Percentiles rank a stretch among this genome's conserved stretches.
Evolutionary conservation across 2,113 vertebrate species (phyloP).

Genomic region (Chaetura pelagica): DNA sequence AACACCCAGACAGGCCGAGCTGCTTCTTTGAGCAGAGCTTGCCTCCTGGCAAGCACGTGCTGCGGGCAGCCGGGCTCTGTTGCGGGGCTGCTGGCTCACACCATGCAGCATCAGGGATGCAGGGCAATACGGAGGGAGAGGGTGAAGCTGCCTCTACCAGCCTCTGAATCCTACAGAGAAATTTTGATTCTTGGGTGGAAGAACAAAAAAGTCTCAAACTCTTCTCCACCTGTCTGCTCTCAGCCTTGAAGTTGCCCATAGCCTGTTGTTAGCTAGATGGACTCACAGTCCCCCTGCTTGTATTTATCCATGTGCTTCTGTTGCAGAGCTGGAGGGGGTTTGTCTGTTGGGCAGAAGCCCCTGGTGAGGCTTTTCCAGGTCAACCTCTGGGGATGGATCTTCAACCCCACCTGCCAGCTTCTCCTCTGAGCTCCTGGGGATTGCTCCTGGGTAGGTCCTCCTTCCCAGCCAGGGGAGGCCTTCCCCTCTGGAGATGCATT

Average conservation of each 20-base stretch:
- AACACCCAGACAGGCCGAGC: rapidly evolving
- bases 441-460: neutral
- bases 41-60: neutral
- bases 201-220: neutral
- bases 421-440: neutral
- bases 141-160: neutral
- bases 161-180: neutral
- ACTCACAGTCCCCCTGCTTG: rapidly evolving
- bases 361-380: neutral
- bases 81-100: rapidly evolving
- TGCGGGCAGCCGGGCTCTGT: neutral
- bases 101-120: rapidly evolving
- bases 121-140: rapidly evolving
- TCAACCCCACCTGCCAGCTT: neutral
- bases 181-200: neutral
- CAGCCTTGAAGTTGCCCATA: neutral
- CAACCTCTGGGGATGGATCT: neutral
- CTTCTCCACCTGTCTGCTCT: neutral
- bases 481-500: rapidly evolving
- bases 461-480: neutral
- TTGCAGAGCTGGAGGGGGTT: neutral
- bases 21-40: neutral
- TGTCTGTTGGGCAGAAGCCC: neutral
- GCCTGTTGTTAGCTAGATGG: neutral
- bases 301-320: rapidly evolving